Base-by-base conservation (phyloP, 1,140 invertebrate genomes). In the Zaprionus ghesquierei region DNA sequence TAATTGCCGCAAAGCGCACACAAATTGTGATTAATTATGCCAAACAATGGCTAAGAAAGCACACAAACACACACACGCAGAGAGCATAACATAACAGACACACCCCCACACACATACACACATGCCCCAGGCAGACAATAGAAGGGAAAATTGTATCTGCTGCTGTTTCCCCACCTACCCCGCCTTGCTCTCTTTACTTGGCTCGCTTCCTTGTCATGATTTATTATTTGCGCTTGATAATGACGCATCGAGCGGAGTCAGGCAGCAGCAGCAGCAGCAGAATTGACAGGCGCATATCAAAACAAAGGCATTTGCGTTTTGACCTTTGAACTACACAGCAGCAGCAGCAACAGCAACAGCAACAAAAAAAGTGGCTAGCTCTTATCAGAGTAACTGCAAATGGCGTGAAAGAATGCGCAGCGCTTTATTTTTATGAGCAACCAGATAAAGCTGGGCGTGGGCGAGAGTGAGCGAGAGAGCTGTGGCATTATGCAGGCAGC, bases 211-310 rank as follows among this genome's bases (percentile, higher is more conserved):
- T 54, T 63, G 80, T 79, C 76, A 87, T 89, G 84, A 89, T 89
- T 89, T 89, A 89, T 89, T 89, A 89, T 89, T 89, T 89, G 77
- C 79, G 77, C 84, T 89, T 80, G 84, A 89, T 89, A 89, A 89
- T 89, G 84, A 84, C 75, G 75, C 78, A 85, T 81, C 10, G 50
- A 66, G 44, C 69, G 23, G 35, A 49, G 20, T 5, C 9, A 50
- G 27, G 49, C 23, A 62, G 69, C n/a, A n/a, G n/a, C n/a, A n/a
- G n/a, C 66, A 80, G 69, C 56, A 71, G 44, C 78, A n/a, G 35
- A 38, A 87, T 86, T 86, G 82, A 73, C 81, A 86, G 79, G 66
- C 71, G 65, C 74, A 87, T 86, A 86, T 87, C 79, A 86, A 86
- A 86, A 79, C 79, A 86, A 79, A 79, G 73, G 79, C 84, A 84